Evolutionary conservation across 2,113 vertebrate genomes (phyloP).

Genomic region (Thunnus thynnus): DNA sequence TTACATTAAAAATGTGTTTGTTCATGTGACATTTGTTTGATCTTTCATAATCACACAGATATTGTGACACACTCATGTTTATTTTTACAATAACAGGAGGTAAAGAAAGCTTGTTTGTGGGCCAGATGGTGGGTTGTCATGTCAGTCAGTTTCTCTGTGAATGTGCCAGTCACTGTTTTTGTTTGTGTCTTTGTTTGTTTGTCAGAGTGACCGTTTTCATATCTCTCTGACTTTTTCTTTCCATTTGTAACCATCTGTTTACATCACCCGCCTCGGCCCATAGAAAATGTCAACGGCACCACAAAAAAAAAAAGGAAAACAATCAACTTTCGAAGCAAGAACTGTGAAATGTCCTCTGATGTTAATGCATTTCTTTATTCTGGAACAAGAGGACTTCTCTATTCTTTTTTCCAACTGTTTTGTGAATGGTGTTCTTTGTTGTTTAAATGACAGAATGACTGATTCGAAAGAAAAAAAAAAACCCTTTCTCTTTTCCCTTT

Average conservation of each 20-base stretch:
- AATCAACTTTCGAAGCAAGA: constrained; percentile 3
- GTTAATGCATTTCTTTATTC: constrained; percentile 42
- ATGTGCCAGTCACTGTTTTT: background rate
- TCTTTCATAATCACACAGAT: background rate
- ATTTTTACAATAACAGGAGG: background rate
- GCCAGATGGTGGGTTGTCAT: background rate
- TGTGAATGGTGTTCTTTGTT: constrained; percentile 30
- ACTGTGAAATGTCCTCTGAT: constrained; percentile 3
- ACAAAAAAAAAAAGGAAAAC: constrained; percentile 6
- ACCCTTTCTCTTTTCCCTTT: background rate
- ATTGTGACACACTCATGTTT: too few species aligned
- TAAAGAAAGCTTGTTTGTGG: background rate
- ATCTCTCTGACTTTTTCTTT: constrained; percentile 11
- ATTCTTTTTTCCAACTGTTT: background rate
- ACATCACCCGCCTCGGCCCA: background rate
- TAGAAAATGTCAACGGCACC: constrained; percentile 50
- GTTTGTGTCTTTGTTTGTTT: constrained; percentile 19
- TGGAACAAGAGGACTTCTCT: constrained; percentile 19
- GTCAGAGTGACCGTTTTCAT: constrained; percentile 21
- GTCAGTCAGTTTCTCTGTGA: background rate
- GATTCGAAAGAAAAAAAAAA: constrained; percentile 27
- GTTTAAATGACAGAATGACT: constrained; percentile 25
- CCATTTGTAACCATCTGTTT: constrained; percentile 28
- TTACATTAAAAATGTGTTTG: too few species aligned
- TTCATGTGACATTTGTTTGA: background rate